Conservation (phyloP, 2,113 vertebrate genomes). For the Paralichthys olivaceus region DNA sequence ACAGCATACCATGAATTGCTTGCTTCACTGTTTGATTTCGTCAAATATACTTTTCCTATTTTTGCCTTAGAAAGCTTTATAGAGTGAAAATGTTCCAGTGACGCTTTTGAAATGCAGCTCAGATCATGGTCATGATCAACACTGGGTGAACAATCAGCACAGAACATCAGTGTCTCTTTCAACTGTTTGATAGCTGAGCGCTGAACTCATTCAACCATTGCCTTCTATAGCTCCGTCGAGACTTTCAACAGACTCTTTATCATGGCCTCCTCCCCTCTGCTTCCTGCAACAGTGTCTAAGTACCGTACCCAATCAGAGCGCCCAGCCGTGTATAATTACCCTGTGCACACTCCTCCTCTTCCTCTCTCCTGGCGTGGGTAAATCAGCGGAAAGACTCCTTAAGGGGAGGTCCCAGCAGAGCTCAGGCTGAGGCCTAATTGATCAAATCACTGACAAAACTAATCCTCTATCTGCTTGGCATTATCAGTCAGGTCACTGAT, state of each 20-base stretch:
- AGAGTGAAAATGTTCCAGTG: background rate
- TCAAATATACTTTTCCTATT: conserved; percentile 3
- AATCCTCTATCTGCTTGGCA: conserved; percentile 53
- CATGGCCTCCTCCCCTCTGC: conserved; percentile 33
- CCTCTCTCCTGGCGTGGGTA: conserved; percentile 40
- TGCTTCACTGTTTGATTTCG: conserved; percentile 20
- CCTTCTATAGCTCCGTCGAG: conserved; percentile 50
- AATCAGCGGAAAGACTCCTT: conserved; percentile 58
- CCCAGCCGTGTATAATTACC: conserved; percentile 71
- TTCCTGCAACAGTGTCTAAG: conserved; percentile 54
- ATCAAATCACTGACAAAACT: conserved; percentile 65
- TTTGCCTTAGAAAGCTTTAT: conserved; percentile 15
- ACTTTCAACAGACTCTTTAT: conserved; percentile 53
- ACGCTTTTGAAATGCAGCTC: conserved; percentile 59
- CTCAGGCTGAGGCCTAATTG: conserved; percentile 64
- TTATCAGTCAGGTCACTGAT: conserved; percentile 1
- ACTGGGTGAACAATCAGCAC: conserved; percentile 52
- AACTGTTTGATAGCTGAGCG: conserved; percentile 47
- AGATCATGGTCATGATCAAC: conserved; percentile 38
- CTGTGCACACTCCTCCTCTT: conserved; percentile 58
- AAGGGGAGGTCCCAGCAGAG: conserved; percentile 46
- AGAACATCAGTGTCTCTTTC: conserved; percentile 38
- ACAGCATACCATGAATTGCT: background rate
- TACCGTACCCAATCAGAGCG: conserved; percentile 69
- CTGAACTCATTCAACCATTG: conserved; percentile 52